phyloP scores from a whole-genome alignment of 2,797 vertebrate species.

The Manis pentadactyla region DNA sequence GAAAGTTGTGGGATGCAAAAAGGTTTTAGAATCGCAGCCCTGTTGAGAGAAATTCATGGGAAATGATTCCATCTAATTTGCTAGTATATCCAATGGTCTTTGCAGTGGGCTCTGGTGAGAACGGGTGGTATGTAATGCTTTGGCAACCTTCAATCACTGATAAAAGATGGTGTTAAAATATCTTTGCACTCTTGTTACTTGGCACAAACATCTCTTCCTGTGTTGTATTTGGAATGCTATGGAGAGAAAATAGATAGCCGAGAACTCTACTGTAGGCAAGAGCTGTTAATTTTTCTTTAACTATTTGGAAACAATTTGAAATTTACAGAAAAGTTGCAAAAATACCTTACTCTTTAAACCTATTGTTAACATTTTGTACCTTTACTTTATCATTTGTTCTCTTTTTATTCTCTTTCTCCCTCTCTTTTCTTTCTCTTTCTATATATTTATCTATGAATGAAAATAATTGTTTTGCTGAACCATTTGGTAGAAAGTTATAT shows the following conservation, averaged over 20 bases:
- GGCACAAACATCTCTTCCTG: constrained; percentile 80
- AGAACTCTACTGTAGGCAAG: constrained; percentile 76
- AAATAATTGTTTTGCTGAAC: background rate
- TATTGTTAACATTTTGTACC: background rate
- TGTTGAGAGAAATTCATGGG: constrained; percentile 1
- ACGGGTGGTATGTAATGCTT: constrained; percentile 75
- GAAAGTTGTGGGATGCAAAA: background rate
- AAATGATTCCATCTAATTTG: constrained; percentile 9
- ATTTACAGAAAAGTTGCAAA: constrained; percentile 1
- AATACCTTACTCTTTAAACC: background rate
- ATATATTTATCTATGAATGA: background rate
- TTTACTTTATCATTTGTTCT: background rate
- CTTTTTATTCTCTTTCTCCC: background rate
- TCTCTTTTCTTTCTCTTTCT: background rate
- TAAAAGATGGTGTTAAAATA: constrained; percentile 82
- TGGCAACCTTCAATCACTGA: constrained; percentile 82
- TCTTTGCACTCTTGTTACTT: constrained; percentile 76
- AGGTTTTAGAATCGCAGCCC: background rate
- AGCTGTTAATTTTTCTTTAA: constrained; percentile 58
- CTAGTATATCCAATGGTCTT: constrained; percentile 71
- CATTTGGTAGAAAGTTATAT: background rate
- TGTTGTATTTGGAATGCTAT: constrained; percentile 84
- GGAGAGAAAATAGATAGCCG: constrained; percentile 79
- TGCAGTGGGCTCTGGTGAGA: constrained; percentile 70
- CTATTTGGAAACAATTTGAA: constrained; percentile 32